A percentile compares a stretch with the other conserved stretches of the same genome.
These are phyloP conservation scores for Galeopterus variegatus DNA, from an alignment of 2,113 vertebrate genomes.

Conservation along the genomic window DNA sequence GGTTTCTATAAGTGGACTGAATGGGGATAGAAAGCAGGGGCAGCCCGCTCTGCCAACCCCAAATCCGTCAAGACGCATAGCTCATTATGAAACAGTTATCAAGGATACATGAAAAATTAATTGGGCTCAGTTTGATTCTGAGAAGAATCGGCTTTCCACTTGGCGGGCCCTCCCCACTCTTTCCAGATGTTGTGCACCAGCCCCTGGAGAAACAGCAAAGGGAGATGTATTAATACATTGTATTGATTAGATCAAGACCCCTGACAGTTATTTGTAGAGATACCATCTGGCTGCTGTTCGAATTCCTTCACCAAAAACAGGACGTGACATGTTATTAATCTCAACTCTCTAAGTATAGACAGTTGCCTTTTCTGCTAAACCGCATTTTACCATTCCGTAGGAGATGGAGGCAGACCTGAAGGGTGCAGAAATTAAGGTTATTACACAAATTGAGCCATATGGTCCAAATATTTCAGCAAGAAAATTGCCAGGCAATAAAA, in stretches of 20 bases:
- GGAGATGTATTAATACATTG: constrained; percentile 99
- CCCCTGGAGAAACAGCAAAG: constrained; percentile 95
- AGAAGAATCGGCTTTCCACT: constrained; percentile 92
- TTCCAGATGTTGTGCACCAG: constrained; percentile 97
- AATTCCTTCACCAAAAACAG: constrained; percentile 99
- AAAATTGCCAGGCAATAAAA: constrained; percentile 99
- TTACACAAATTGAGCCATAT: constrained; percentile 99
- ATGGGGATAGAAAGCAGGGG: constrained; percentile 97
- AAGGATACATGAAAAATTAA: constrained; percentile 96
- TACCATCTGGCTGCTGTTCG: constrained; percentile 99
- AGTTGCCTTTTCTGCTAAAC: constrained; percentile 94
- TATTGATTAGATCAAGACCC: constrained; percentile 99
- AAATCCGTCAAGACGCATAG: constrained; percentile 93
- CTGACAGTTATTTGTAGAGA: constrained; percentile 99
- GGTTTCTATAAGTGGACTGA: constrained; percentile 98
- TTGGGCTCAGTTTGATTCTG: constrained; percentile 94
- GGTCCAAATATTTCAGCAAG: constrained; percentile 99
- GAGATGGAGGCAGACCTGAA: constrained; percentile 97
- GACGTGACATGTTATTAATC: constrained; percentile 99
- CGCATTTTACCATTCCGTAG: constrained; percentile 92
- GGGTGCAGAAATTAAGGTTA: constrained; percentile 99
- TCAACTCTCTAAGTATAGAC: constrained; percentile 95
- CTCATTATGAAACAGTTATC: constrained; percentile 97
- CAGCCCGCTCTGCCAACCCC: constrained; percentile 93
- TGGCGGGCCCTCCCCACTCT: constrained; percentile 91